Base-by-base conservation (phyloP, 2,113 vertebrate species). In the Anhinga rufa region DNA sequence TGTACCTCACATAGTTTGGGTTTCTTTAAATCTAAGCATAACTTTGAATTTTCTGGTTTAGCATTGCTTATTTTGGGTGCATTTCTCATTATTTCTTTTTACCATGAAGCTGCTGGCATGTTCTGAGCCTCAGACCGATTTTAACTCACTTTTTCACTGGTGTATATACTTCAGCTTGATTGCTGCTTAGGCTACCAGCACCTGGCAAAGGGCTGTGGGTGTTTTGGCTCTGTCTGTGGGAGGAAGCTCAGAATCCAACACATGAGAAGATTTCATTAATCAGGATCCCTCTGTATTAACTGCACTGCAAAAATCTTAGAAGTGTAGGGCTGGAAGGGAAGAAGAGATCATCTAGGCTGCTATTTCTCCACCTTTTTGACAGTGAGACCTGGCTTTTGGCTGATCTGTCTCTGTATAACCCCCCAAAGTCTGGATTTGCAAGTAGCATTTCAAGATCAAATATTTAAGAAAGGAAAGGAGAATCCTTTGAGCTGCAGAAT, bases 381-480 rank as follows among this genome's bases (percentile, higher is more conserved):
- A 82, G 28, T 9, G 15, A 76, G 70, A 83, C 46, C 28, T 64
- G 77, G 0, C 36, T 92, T 96, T 84, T 62, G 26, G 77, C n/a
- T 91, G 48, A 81, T 93, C n/a, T 78, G 60, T 61, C 40, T 93
- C 64, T 91, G 32, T n/a, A 58, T 75, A 90, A 68, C 42, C 24
- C 42, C 87, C 49, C 1, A 2, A 95, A 95, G 82, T 40, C 81
- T 88, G 87, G 66, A 92, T 91, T 85, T 96, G 54, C 5, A 9
- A 91, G 49, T 24, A 72, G 70, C 54, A 85, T 90, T 92, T 90
- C 71, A 65, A 91, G 87, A 95, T 91, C 77, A 94, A 95, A 82
- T 93, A 89, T 90, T 93, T 90, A 80, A 91, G 70, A 90, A 88
- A 72, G 68, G 49, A 85, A 85, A 77, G 46, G 38, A 51, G 94